phyloP scores from a whole-genome alignment of 2,113 vertebrate genomes.

The Gulo gulo region DNA sequence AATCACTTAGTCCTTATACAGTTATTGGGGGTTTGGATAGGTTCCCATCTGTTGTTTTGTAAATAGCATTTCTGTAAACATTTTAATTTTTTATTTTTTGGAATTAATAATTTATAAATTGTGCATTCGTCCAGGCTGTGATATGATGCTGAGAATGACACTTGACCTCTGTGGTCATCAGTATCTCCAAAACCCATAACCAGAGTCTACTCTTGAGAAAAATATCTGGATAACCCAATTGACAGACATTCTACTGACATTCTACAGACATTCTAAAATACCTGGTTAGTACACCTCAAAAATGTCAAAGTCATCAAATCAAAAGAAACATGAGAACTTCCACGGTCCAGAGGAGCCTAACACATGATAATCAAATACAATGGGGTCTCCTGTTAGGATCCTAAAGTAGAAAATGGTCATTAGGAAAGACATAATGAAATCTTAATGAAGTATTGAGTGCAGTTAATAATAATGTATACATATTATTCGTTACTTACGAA shows the following conservation, averaged over 20 bases:
- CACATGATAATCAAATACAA: not conserved
- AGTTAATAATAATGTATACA: not conserved
- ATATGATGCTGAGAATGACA: not conserved
- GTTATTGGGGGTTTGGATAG: not conserved
- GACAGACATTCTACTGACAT: not conserved
- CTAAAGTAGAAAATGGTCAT: not conserved
- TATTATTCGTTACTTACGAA: not conserved
- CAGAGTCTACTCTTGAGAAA: not conserved
- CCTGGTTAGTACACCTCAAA: not conserved
- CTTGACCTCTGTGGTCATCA: fast-evolving
- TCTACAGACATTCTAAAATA: not conserved
- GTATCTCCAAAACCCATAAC: not conserved
- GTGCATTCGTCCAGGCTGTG: fast-evolving
- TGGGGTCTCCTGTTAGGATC: not conserved
- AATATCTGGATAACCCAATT: not conserved
- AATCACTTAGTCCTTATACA: not conserved
- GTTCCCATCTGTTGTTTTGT: not conserved
- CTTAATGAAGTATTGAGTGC: fast-evolving
- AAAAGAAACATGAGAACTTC: not conserved
- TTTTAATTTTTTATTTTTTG: not conserved
- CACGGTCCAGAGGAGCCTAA: not conserved
- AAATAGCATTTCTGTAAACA: not conserved
- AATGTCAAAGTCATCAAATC: not conserved
- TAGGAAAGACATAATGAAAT: not conserved
- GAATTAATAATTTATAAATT: not conserved